These are phyloP conservation scores for Drosophila insularis DNA, from an alignment of 1,140 invertebrate species.

Conservation along the genomic window DNA sequence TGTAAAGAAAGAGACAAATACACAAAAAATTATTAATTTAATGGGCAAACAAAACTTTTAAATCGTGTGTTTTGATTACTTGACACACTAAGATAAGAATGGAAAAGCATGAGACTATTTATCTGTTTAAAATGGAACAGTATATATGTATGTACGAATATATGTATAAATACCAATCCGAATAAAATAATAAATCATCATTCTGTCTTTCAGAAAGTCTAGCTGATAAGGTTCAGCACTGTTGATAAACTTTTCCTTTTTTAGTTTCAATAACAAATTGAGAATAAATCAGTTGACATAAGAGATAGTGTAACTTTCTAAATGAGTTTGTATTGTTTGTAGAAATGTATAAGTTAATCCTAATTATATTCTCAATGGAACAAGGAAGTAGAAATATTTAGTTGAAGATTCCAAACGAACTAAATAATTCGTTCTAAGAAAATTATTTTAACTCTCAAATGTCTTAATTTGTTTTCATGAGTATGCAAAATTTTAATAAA, in stretches of 20 bases:
- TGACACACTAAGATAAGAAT: constrained; percentile 5
- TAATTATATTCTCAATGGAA: too few relatives aligned
- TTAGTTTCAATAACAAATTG: neutral
- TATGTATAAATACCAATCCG: neutral
- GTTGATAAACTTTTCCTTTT: neutral
- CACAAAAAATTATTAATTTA: constrained; percentile 9
- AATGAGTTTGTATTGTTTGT: too few relatives aligned
- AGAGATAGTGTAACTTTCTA: neutral
- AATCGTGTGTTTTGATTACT: neutral
- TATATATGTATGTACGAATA: neutral
- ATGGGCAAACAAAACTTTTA: neutral
- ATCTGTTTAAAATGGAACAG: neutral
- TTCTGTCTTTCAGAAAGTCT: neutral
- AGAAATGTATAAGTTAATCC: too few relatives aligned
- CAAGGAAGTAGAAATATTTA: too few relatives aligned
- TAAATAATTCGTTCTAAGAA: too few relatives aligned
- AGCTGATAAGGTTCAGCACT: neutral
- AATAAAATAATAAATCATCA: neutral
- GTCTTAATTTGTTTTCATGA: too few relatives aligned
- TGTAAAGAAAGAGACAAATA: constrained; percentile 30
- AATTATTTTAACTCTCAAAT: too few relatives aligned
- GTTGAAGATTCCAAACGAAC: too few relatives aligned
- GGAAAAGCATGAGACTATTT: neutral
- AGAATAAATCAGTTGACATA: too few relatives aligned
- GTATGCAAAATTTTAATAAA: too few relatives aligned